Evolutionary conservation across 2,888 invertebrate species (phyloP).

Genomic region (Pseudeuparius sepicola): DNA sequence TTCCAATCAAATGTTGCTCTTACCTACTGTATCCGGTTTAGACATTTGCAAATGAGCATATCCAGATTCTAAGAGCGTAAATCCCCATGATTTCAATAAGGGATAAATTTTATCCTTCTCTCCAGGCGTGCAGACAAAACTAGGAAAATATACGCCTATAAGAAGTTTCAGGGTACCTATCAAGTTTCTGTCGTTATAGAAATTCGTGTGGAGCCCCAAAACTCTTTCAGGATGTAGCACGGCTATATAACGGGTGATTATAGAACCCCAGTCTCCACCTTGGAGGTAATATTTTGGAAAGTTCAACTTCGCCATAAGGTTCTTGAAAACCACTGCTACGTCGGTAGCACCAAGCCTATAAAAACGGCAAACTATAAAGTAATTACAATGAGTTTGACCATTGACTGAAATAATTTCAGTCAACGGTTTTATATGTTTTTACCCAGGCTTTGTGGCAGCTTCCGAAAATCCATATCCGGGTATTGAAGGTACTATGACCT

Average conservation of each 20-base stretch:
- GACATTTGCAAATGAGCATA: slow-evolving; percentile 75
- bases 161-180: slow-evolving; percentile 34
- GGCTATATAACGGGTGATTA: slow-evolving; percentile 51
- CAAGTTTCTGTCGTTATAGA: slow-evolving; percentile 31
- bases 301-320: slow-evolving; percentile 60
- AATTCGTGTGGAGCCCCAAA: slow-evolving; percentile 49
- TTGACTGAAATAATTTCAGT: too few relatives aligned
- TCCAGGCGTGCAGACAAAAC: slow-evolving; percentile 46
- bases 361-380: too few relatives aligned
- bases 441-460: slow-evolving; percentile 49
- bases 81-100: slow-evolving; percentile 34
- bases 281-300: slow-evolving; percentile 56
- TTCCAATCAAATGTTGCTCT: too few relatives aligned
- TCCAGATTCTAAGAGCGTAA: slow-evolving; percentile 45
- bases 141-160: slow-evolving; percentile 46
- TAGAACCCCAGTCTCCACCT: slow-evolving; percentile 76
- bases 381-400: too few relatives aligned
- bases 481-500: slow-evolving; percentile 47
- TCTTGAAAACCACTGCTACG: slow-evolving; percentile 48
- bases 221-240: slow-evolving; percentile 51
- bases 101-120: slow-evolving; percentile 45
- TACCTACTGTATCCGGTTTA: slow-evolving; percentile 82
- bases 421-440: too few relatives aligned
- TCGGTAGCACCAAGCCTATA: slow-evolving; percentile 42
- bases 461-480: slow-evolving; percentile 41